Base-by-base conservation (phyloP, 2,113 vertebrate genomes). In the Paralichthys olivaceus region DNA sequence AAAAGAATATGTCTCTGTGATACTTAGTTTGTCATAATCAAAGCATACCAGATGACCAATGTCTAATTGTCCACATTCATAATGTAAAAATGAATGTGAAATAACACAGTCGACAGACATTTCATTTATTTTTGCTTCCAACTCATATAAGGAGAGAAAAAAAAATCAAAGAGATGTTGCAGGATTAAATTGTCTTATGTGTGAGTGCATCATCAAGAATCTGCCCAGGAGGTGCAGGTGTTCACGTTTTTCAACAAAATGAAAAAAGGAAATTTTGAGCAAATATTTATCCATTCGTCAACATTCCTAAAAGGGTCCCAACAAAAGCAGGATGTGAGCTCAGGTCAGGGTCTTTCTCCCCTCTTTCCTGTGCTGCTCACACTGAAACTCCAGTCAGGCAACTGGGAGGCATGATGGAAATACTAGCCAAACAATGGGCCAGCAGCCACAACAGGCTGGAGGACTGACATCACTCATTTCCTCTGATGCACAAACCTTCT, bases 281-380 rank as follows among this genome's bases (percentile, higher is more conserved):
- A 91, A 92, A 93, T 89, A 90, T 90, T 90, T 92, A 90, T 85
- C 84, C 76, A 74, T 75, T 86, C 57, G 67, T 83, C 76, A 79
- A 84, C 90, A 91, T 93, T 94, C 89, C 90, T 64, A 63, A 84
- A 72, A 73, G 60, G 58, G 55, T 73, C 83, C 83, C 84, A 92
- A 93, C 93, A 94, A 94, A 93, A 93, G 90, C 88, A 91, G 94
- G 93, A 94, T 82, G 78, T 93, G 89, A 87, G 80, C 81, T 90
- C 81, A 88, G 87, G 84, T 85, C 47, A 45, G 60, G 53, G 87
- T 22, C 69, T 81, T 68, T 80, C 45, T 58, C 51, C 74, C 28
- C 40, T 49, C 15, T 77, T 87, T 88, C 84, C 92, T 75, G 68
- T 84, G 70, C 53, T 29, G 49, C 67, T 78, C 56, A 79, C 64